A percentile compares a stretch with the other conserved stretches of the same genome.
Evolutionary conservation across 1,140 invertebrate genomes (phyloP).

Genomic region (Drosophila elegans): DNA sequence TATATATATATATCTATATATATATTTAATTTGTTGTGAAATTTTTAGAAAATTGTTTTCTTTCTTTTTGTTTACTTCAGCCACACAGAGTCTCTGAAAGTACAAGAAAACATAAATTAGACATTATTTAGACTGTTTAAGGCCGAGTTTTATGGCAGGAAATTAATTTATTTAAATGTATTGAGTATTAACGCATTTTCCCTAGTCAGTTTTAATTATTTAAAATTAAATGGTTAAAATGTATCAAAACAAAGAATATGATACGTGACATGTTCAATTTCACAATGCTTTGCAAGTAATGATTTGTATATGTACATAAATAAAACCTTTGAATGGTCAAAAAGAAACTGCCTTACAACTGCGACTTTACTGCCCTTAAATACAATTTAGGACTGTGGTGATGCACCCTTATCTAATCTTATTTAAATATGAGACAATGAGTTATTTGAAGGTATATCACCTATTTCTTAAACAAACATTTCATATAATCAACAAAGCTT

Average conservation of each 20-base stretch:
- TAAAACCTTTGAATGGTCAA: not conserved
- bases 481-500: too few relatives aligned
- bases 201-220: too few relatives aligned
- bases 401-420: not conserved
- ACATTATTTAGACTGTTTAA: not conserved
- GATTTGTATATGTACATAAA: not conserved
- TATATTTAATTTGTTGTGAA: constrained; percentile 8
- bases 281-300: not conserved
- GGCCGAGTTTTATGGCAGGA: too few relatives aligned
- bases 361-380: not conserved
- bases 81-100: constrained; percentile 29
- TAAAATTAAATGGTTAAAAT: not conserved
- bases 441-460: too few relatives aligned
- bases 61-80: not conserved
- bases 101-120: not conserved
- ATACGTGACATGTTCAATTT: too few relatives aligned
- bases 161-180: too few relatives aligned
- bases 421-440: not conserved
- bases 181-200: too few relatives aligned
- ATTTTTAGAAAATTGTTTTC: not conserved
- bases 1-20: constrained; percentile 17
- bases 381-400: not conserved
- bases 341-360: not conserved
- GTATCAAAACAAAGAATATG: not conserved
- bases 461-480: too few relatives aligned